Conservation (phyloP, 2,113 vertebrate genomes). For the Xiphias gladius region DNA sequence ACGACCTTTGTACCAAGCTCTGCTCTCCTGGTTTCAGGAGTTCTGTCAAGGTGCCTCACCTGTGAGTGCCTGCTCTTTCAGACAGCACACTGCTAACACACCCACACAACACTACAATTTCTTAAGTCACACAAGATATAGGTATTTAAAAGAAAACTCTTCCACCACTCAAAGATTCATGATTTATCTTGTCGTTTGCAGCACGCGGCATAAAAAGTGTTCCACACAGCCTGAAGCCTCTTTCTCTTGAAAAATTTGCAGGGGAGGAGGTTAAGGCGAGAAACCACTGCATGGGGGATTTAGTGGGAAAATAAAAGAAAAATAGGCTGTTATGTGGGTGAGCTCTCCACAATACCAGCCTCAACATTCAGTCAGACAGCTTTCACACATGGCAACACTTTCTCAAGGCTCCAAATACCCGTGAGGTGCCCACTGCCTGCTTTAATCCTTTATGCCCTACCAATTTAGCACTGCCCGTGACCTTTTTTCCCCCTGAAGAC, state of each 20-base stretch:
- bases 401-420: slow-evolving; percentile 38
- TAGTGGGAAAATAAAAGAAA: slow-evolving; percentile 31
- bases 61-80: background rate
- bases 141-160: slow-evolving; percentile 33
- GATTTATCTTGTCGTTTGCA: slow-evolving; percentile 45
- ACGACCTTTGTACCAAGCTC: slow-evolving; percentile 29
- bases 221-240: slow-evolving; percentile 28
- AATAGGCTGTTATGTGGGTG: slow-evolving; percentile 44
- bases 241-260: slow-evolving; percentile 21
- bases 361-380: slow-evolving; percentile 40
- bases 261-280: slow-evolving; percentile 30
- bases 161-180: slow-evolving; percentile 38
- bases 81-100: background rate
- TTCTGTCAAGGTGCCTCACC: slow-evolving; percentile 27
- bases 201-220: slow-evolving; percentile 30
- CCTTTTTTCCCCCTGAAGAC: slow-evolving; percentile 31
- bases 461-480: slow-evolving; percentile 24
- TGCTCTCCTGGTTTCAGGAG: slow-evolving; percentile 36
- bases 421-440: slow-evolving; percentile 25
- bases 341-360: slow-evolving; percentile 24
- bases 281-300: slow-evolving; percentile 21
- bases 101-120: background rate
- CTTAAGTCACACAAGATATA: background rate
- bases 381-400: slow-evolving; percentile 48
- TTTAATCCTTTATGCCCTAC: slow-evolving; percentile 35